These are phyloP conservation scores for Tachysurus fulvidraco DNA, from an alignment of 2,113 vertebrate species.

Conservation along the genomic window DNA sequence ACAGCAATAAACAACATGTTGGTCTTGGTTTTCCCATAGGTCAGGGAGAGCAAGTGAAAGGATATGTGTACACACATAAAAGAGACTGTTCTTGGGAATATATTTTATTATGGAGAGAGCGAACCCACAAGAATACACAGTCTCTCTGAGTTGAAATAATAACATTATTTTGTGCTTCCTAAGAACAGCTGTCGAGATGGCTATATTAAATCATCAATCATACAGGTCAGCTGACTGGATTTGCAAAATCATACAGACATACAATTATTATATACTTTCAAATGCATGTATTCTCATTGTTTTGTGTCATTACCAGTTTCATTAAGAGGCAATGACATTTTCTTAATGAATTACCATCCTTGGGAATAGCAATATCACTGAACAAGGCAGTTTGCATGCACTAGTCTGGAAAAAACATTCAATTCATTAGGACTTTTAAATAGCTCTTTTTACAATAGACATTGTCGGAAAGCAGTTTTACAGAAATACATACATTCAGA, in stretches of 20 bases:
- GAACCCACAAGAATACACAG: conserved; percentile 53
- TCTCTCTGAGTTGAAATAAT: conserved; percentile 44
- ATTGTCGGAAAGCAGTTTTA: too few relatives aligned
- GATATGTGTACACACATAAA: conserved; percentile 55
- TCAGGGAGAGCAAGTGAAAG: conserved; percentile 23
- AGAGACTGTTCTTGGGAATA: conserved; percentile 55
- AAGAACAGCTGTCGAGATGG: conserved; percentile 29
- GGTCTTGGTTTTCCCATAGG: conserved; percentile 45
- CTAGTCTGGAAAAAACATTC: background rate
- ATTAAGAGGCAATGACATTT: background rate
- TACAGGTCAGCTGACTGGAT: conserved; percentile 15
- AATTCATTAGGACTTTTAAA: too few relatives aligned
- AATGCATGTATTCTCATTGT: background rate
- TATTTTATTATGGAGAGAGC: conserved; percentile 57
- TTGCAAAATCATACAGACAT: background rate
- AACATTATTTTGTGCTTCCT: conserved; percentile 42
- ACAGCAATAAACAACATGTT: conserved; percentile 40
- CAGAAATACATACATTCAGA: too few relatives aligned
- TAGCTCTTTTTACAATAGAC: too few relatives aligned
- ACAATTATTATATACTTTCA: background rate
- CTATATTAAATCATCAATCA: background rate
- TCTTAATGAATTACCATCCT: background rate
- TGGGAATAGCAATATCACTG: conserved; percentile 17
- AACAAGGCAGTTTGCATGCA: background rate
- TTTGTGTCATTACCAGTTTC: background rate